These are phyloP conservation scores for Hirtodrosophila cameraria DNA, from an alignment of 2,888 invertebrate genomes.

Conservation along the genomic window DNA sequence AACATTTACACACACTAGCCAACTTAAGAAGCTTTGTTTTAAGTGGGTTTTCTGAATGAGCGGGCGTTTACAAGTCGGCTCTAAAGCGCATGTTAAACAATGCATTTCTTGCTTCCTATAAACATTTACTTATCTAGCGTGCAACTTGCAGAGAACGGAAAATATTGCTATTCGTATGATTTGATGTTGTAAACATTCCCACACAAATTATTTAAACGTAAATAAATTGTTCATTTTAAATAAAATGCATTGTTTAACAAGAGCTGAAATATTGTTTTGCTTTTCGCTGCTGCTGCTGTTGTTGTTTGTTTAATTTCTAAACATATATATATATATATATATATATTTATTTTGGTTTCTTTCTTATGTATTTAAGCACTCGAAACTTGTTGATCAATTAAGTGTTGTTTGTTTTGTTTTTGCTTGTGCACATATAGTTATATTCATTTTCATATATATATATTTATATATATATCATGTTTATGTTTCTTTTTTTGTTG, in stretches of 20 bases:
- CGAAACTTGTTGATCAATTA: constrained; percentile 34
- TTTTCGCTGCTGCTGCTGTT: constrained; percentile 15
- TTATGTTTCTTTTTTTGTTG: constrained; percentile 37
- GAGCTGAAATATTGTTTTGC: constrained; percentile 10
- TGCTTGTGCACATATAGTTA: constrained; percentile 49
- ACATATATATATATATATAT: constrained; percentile 32
- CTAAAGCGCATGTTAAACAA: neutral
- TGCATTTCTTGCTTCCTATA: too few species aligned
- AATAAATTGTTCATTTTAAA: too few species aligned
- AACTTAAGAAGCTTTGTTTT: constrained; percentile 64
- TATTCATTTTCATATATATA: constrained; percentile 51
- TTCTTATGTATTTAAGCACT: constrained; percentile 52
- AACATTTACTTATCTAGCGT: too few species aligned
- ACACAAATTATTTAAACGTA: too few species aligned
- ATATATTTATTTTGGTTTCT: constrained; percentile 70
- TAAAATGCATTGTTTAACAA: too few species aligned
- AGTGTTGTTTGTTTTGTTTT: constrained; percentile 5
- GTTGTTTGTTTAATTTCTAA: constrained; percentile 42
- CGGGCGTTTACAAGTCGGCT: constrained; percentile 28
- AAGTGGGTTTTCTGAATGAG: constrained; percentile 19
- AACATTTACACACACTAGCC: constrained; percentile 39
- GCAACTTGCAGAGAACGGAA: too few species aligned
- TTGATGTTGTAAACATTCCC: too few species aligned
- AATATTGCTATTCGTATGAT: too few species aligned
- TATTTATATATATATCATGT: constrained; percentile 35